phyloP scores from a whole-genome alignment of 2,113 vertebrate species.

The Oostethus manadensis region DNA sequence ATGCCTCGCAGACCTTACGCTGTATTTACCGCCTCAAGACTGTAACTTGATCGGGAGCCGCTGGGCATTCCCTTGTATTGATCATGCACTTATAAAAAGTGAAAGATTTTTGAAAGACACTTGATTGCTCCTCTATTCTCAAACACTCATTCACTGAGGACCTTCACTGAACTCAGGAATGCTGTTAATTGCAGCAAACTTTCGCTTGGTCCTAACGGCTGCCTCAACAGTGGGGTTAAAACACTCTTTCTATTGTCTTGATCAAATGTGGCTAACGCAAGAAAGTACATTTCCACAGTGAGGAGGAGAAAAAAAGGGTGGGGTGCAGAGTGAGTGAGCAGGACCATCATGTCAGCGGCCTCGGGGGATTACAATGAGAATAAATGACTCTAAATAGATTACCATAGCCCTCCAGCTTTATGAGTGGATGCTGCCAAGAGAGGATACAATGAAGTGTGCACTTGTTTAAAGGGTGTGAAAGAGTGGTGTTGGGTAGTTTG shows the following conservation, averaged over 20 bases:
- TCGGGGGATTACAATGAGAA: constrained; percentile 58
- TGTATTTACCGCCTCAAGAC: constrained; percentile 29
- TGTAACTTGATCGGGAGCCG: constrained; percentile 30
- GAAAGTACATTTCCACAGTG: constrained; percentile 57
- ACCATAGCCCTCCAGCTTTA: constrained; percentile 63
- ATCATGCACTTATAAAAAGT: constrained; percentile 42
- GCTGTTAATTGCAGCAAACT: constrained; percentile 20
- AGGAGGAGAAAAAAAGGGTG: constrained; percentile 55
- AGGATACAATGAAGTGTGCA: constrained; percentile 55
- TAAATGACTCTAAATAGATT: constrained; percentile 70
- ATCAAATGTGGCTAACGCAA: constrained; percentile 42
- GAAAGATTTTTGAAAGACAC: constrained; percentile 31
- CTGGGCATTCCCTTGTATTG: constrained; percentile 37
- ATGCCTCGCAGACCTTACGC: constrained; percentile 53
- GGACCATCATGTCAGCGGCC: constrained; percentile 63
- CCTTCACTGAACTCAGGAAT: constrained; percentile 8
- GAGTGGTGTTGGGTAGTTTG: constrained; percentile 27
- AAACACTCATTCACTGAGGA: neutral
- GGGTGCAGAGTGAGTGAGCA: constrained; percentile 58
- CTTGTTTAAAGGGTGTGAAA: constrained; percentile 57
- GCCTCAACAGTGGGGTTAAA: constrained; percentile 6
- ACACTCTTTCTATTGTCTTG: constrained; percentile 19
- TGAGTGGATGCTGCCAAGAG: constrained; percentile 56
- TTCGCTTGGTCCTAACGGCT: constrained; percentile 22
- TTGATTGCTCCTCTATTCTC: constrained; percentile 17